Evolutionary conservation across 2,888 invertebrate species (phyloP), one percentile per base, ranked within the genome.

Genomic region (Luffia ferchaultella): DNA sequence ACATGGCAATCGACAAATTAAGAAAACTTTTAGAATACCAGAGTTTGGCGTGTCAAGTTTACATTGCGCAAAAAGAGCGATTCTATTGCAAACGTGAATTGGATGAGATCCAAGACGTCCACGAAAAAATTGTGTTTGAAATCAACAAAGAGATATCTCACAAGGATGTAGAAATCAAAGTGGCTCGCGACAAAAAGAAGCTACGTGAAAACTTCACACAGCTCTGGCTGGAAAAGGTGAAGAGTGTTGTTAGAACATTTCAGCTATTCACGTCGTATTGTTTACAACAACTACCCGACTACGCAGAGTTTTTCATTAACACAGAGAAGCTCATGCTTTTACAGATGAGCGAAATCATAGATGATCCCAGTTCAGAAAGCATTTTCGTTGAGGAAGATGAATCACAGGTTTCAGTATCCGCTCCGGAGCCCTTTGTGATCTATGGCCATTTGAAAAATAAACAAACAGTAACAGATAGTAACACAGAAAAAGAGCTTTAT

Each of bases 1-100:
- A 76, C 54, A 50, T 64, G n/a, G 68, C 70, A 19, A 56, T 78
- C 50, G 76, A 79, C 55, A 80, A 74, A 48, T 46, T 76, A 15
- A 61, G 73, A 49, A 60, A 72, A 41, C 58, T 69, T 18, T 59
- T 78, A 1, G 67, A 76, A 59, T 73, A 72, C 55, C 73, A 74
- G 58, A 80, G 74, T 49, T 59, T 80, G n/a, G 82, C 82, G 5
- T 80, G 82, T 61, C 72, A 76, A 62, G 64, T 76, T 5, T 83
- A 82, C 55, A 73, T 80, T 1, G 75, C 78, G n/a, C 52, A 79
- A 16, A 80, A 77, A 60, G 83, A 83, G 60, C 64, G 67, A 53
- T 73, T 76, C 51, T 71, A 67, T 53, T 71, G 69, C 48, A 51
- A 61, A 44, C 70, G 70, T 59, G 65, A 73, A 60, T 62, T 68